A percentile compares a stretch with the other conserved stretches of the same genome.
These are phyloP conservation scores for Dicyrtoma fusca DNA, from an alignment of 2,888 invertebrate genomes.

Conservation along the genomic window DNA sequence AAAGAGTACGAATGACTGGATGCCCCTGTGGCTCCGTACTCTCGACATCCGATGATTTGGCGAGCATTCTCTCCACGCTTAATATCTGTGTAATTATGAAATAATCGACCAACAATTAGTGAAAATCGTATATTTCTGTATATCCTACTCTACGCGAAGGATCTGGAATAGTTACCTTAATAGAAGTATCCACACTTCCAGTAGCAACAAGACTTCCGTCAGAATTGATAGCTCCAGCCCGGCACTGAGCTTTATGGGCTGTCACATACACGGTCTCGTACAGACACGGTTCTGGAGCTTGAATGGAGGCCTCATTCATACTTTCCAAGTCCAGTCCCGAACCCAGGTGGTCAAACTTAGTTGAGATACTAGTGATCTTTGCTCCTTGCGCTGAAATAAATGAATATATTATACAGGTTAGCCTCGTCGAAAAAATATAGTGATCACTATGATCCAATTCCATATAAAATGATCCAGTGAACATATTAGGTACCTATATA, in stretches of 20 bases:
- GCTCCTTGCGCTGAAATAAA: constrained; percentile 49
- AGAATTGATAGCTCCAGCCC: constrained; percentile 92
- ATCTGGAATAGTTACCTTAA: constrained; percentile 79
- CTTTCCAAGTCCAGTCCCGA: constrained; percentile 90
- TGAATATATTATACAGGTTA: not conserved
- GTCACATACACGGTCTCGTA: constrained; percentile 99
- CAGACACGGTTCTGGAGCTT: constrained; percentile 94
- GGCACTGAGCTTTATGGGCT: constrained; percentile 73
- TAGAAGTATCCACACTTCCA: constrained; percentile 97
- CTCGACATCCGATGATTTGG: constrained; percentile 93
- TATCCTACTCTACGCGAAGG: too few species aligned
- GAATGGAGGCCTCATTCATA: constrained; percentile 89
- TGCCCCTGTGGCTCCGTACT: constrained; percentile 89
- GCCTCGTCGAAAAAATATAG: too few species aligned
- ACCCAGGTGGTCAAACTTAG: constrained; percentile 65
- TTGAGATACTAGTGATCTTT: constrained; percentile 50
- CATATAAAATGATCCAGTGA: too few species aligned
- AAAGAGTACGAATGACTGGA: constrained; percentile 95
- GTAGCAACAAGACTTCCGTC: constrained; percentile 97
- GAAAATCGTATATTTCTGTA: too few species aligned
- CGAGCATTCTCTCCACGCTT: constrained; percentile 98
- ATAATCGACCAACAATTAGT: not conserved
- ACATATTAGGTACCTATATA: too few species aligned
- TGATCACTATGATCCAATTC: too few species aligned
- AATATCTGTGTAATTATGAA: constrained; percentile 68